These are phyloP conservation scores for Pholis gunnellus DNA, from an alignment of 2,113 vertebrate genomes.

Conservation along the genomic window DNA sequence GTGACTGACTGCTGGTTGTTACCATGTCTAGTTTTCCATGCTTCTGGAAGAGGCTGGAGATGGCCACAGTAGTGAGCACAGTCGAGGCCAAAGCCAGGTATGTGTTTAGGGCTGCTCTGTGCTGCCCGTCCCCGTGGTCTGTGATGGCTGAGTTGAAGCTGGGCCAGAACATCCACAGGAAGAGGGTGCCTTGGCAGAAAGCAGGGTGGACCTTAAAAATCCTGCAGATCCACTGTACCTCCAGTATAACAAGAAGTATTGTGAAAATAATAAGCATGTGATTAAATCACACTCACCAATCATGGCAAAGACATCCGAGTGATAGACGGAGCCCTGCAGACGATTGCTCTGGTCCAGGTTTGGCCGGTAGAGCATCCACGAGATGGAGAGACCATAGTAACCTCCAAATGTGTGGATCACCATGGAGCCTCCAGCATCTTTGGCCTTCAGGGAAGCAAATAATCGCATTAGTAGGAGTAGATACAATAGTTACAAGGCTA, in stretches of 20 bases:
- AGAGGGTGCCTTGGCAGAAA: constrained; percentile 88
- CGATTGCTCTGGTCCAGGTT: constrained; percentile 89
- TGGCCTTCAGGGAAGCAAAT: constrained; percentile 83
- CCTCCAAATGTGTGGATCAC: constrained; percentile 96
- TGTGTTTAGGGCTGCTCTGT: constrained; percentile 94
- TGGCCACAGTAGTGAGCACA: constrained; percentile 90
- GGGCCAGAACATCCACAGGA: constrained; percentile 98
- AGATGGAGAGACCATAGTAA: constrained; percentile 95
- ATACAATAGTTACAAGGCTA: background rate
- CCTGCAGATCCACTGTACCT: background rate
- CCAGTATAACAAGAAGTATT: background rate
- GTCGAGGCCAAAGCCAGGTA: constrained; percentile 93
- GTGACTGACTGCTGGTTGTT: background rate
- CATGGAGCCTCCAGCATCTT: constrained; percentile 97
- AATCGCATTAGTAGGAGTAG: background rate
- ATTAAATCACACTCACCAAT: constrained; percentile 86
- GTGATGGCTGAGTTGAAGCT: constrained; percentile 96
- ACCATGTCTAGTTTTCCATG: constrained; percentile 98
- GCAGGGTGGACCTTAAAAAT: background rate
- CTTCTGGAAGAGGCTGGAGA: constrained; percentile 92
- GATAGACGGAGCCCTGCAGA: constrained; percentile 88
- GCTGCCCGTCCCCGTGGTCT: constrained; percentile 91
- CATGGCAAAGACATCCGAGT: constrained; percentile 95
- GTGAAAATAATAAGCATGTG: background rate
- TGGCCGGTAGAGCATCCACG: constrained; percentile 92